Percentiles rank a stretch among this genome's conserved stretches.
Conservation (phyloP, 2,113 vertebrate species). For the Bagarius yarrelli region DNA sequence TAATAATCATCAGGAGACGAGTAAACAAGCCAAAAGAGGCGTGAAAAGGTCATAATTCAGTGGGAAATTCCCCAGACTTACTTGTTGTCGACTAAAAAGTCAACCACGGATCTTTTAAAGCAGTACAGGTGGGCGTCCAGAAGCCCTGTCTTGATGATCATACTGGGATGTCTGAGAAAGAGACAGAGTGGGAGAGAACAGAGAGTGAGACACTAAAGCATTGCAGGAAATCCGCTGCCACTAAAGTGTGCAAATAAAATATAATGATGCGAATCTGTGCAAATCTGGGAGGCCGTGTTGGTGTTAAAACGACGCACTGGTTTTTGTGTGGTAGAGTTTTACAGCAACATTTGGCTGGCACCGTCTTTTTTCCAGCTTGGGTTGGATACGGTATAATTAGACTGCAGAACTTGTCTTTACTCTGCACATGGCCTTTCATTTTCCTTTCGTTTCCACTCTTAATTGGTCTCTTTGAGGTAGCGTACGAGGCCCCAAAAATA, state of each 20-base stretch:
- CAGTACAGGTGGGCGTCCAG: constrained; percentile 98
- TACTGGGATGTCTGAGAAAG: constrained; percentile 82
- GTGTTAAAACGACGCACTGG: constrained; percentile 8
- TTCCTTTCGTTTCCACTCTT: constrained; percentile 48
- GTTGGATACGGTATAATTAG: constrained; percentile 52
- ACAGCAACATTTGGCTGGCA: constrained; percentile 35
- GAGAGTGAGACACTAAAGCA: not conserved
- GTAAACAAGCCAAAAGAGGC: not conserved
- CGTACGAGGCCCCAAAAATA: constrained; percentile 42
- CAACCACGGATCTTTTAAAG: constrained; percentile 91
- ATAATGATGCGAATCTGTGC: constrained; percentile 25
- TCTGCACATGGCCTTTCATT: constrained; percentile 52
- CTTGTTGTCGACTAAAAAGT: constrained; percentile 91
- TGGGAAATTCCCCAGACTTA: constrained; percentile 65
- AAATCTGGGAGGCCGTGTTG: constrained; percentile 18
- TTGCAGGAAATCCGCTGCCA: not conserved
- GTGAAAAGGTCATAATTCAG: constrained; percentile 25
- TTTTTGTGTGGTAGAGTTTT: constrained; percentile 15
- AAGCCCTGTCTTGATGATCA: constrained; percentile 91
- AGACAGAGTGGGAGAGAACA: not conserved
- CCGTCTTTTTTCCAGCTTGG: constrained; percentile 35
- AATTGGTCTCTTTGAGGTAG: constrained; percentile 51
- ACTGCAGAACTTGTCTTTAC: constrained; percentile 39
- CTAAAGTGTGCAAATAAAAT: constrained; percentile 38
- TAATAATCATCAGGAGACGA: constrained; percentile 5